A percentile compares a stretch with the other conserved stretches of the same genome.
These are phyloP conservation scores for Calephelis virginiensis DNA, from an alignment of 1,140 invertebrate genomes.

Conservation along the genomic window DNA sequence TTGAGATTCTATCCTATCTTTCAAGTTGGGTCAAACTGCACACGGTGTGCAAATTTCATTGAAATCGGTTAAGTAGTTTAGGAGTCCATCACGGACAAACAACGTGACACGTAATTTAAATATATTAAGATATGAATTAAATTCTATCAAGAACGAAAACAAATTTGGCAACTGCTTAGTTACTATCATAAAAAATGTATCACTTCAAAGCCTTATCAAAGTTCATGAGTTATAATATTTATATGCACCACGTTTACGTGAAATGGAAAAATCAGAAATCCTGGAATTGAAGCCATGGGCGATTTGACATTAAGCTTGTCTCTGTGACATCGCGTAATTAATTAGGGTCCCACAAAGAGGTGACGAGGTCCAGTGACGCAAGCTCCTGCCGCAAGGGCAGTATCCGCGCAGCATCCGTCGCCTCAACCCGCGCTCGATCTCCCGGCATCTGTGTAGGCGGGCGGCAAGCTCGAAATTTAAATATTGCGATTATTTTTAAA, in stretches of 20 bases:
- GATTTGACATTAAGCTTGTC: conserved; percentile 52
- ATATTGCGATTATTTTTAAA: conserved; percentile 1
- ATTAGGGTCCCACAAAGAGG: conserved; percentile 69
- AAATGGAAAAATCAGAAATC: not conserved
- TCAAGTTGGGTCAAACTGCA: too few relatives aligned
- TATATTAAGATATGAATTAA: too few relatives aligned
- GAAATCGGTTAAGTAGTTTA: too few relatives aligned
- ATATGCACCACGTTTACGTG: not conserved
- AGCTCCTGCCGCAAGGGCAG: conserved; percentile 67
- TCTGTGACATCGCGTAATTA: conserved; percentile 60
- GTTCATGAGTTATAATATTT: not conserved
- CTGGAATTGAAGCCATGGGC: conserved; percentile 10
- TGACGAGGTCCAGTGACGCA: conserved; percentile 68
- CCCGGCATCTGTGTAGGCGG: conserved; percentile 18
- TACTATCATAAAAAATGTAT: not conserved
- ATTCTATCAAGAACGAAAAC: too few relatives aligned
- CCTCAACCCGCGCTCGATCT: conserved; percentile 39
- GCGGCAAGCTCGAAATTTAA: conserved; percentile 13
- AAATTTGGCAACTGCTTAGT: too few relatives aligned
- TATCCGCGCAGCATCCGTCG: conserved; percentile 47
- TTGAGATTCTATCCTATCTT: too few relatives aligned
- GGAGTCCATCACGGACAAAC: too few relatives aligned
- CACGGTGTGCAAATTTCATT: too few relatives aligned
- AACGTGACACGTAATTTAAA: too few relatives aligned
- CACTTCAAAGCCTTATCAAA: not conserved